These are phyloP conservation scores for Shinisaurus crocodilurus DNA, from an alignment of 2,113 vertebrate species.

Conservation along the genomic window DNA sequence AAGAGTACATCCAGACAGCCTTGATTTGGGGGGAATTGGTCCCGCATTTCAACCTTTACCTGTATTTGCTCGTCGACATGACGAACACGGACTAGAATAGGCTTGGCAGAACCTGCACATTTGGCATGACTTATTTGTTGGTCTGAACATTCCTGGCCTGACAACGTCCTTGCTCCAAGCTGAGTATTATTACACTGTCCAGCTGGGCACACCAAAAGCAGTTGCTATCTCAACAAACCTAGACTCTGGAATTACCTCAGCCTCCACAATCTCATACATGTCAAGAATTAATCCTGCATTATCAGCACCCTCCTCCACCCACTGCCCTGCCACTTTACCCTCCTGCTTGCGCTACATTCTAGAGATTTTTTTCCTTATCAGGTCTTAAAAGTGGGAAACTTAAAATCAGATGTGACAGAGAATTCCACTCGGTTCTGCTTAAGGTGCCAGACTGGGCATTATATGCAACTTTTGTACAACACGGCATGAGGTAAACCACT, in stretches of 20 bases:
- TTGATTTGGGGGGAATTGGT: background rate
- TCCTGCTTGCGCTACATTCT: background rate
- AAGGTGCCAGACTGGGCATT: background rate
- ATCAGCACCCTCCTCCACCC: background rate
- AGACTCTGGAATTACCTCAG: conserved; percentile 29
- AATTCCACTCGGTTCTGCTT: conserved; percentile 10
- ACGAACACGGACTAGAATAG: background rate
- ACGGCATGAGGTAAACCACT: background rate
- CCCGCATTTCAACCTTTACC: background rate
- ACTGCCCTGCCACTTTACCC: background rate
- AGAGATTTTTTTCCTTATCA: conserved; percentile 15
- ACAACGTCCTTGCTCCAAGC: background rate
- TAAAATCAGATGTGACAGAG: conserved; percentile 15
- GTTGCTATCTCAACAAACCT: conserved; percentile 22
- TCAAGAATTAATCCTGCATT: background rate
- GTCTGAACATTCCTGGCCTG: background rate
- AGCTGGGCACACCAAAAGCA: background rate
- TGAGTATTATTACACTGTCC: background rate
- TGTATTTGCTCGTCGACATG: background rate
- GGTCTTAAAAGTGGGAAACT: conserved; percentile 15
- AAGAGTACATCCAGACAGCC: too few relatives aligned
- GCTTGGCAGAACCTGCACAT: background rate
- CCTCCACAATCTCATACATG: conserved; percentile 4
- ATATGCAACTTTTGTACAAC: background rate
- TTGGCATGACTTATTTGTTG: background rate